These are phyloP conservation scores for Drosophila subpulchrella DNA, from an alignment of 1,140 invertebrate genomes.

Conservation along the genomic window DNA sequence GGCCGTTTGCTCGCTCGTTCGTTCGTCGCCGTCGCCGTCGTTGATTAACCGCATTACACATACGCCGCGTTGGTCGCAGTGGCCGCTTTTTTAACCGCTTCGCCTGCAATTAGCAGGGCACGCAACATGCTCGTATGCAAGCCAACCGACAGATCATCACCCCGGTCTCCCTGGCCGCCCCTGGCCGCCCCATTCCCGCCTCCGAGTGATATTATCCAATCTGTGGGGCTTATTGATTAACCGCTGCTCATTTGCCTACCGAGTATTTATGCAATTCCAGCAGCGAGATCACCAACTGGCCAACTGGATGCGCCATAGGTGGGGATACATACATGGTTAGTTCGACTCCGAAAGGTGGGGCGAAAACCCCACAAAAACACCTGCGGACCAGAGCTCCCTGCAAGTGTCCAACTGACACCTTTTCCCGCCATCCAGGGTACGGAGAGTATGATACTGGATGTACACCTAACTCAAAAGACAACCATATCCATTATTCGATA, in stretches of 20 bases:
- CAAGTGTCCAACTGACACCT: slow-evolving; percentile 38
- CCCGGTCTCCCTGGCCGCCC: not conserved
- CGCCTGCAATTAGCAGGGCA: slow-evolving; percentile 78
- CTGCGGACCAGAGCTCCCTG: not conserved
- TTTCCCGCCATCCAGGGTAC: slow-evolving; percentile 9
- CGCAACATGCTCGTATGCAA: slow-evolving; percentile 47
- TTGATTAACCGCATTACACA: slow-evolving; percentile 79
- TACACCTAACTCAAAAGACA: not conserved
- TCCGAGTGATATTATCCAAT: slow-evolving; percentile 69
- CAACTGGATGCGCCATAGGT: slow-evolving; percentile 16
- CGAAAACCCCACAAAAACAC: not conserved
- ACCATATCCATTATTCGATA: no score
- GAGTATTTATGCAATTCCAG: slow-evolving; percentile 72
- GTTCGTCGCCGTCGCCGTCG: slow-evolving; percentile 22
- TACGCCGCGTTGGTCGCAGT: slow-evolving; percentile 67
- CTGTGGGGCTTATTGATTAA: slow-evolving; percentile 76
- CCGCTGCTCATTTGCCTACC: slow-evolving; percentile 75
- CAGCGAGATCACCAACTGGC: slow-evolving; percentile 5
- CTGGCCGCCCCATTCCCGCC: not conserved
- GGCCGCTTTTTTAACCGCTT: slow-evolving; percentile 35
- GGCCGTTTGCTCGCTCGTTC: slow-evolving; percentile 57
- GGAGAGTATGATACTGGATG: not conserved
- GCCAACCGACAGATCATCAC: slow-evolving; percentile 15
- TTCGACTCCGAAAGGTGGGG: slow-evolving; percentile 11
- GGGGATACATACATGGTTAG: not conserved